Conservation (phyloP, 2,888 invertebrate species). For the Ferdinandea cuprea region DNA sequence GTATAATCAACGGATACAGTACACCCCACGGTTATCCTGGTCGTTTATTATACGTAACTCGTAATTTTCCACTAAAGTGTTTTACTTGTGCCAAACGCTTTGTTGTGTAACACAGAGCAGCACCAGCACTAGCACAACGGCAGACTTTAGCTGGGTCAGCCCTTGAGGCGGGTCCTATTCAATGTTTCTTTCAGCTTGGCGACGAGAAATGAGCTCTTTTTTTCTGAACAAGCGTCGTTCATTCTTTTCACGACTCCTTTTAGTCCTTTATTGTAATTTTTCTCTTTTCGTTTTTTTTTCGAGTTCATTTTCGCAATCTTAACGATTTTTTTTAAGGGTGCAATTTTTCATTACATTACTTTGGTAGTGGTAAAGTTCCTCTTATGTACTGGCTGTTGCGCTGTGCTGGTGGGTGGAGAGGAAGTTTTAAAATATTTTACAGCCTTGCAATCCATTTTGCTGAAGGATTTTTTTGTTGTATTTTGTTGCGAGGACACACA, state of each 20-base stretch:
- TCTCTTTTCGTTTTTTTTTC: slow-evolving; percentile 6
- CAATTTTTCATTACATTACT: slow-evolving; percentile 59
- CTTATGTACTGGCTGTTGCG: slow-evolving; percentile 21
- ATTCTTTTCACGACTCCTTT: slow-evolving; percentile 47
- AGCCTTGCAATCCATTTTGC: slow-evolving; percentile 32
- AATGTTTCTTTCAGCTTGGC: slow-evolving; percentile 50
- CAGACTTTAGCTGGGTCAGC: slow-evolving; percentile 68
- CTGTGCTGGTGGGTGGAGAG: slow-evolving; percentile 21
- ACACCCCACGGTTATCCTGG: slow-evolving; percentile 62
- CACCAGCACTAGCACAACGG: slow-evolving; percentile 24
- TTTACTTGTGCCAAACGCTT: slow-evolving; percentile 71
- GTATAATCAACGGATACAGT: slow-evolving; percentile 66
- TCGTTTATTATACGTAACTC: slow-evolving; percentile 71
- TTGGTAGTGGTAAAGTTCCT: slow-evolving; percentile 27
- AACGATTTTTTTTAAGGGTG: slow-evolving; percentile 55
- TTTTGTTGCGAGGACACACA: slow-evolving; percentile 38
- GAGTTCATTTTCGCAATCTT: slow-evolving; percentile 55
- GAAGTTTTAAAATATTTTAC: slow-evolving; percentile 53
- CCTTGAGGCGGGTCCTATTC: slow-evolving; percentile 59
- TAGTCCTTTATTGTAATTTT: slow-evolving; percentile 61
- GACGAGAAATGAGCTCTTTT: slow-evolving; percentile 31
- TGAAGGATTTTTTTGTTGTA: not conserved
- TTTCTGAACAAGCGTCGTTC: slow-evolving; percentile 57
- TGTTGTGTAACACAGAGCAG: slow-evolving; percentile 56
- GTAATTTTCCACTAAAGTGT: slow-evolving; percentile 75